Base-by-base conservation (phyloP, 2,113 vertebrate species). In the Cavia porcellus region DNA sequence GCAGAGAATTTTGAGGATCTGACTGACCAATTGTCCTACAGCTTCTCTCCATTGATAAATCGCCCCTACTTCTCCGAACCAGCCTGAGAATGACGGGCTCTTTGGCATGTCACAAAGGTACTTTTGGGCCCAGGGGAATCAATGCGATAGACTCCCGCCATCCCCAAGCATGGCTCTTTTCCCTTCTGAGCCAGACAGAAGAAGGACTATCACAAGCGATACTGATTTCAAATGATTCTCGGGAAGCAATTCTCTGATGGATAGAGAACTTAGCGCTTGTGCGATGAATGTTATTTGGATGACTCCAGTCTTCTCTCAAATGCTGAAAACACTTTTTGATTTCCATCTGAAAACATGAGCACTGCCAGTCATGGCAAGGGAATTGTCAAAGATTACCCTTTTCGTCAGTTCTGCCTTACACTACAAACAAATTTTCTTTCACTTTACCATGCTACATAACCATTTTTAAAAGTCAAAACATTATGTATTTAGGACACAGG, bases 381-480 rank as follows among this genome's bases (percentile, higher is more conserved):
- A 50, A 55, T 45, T 86, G n/a, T 2, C 24, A 86, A 95, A 70
- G 11, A 7, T 86, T 70, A 61, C 9, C 77, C 81, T 81, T 62
- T 35, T 85, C 45, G 68, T 8, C 15, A 83, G 3, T 93, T 93
- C 3, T 57, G 42, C 19, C 32, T 92, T 66, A 50, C 19, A 38
- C 7, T 55, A 93, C 22, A 96, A 86, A 88, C 50, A 95, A 42
- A 57, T 50, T 89, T 50, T 57, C n/a, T 61, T 89, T 94, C 11
- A 94, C 75, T 92, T 90, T 87, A 13, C 19, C 25, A 57, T 57
- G 45, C 25, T 72, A 0, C 0, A 81, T 70, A 11, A 3, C 35
- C 45, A 86, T 72, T 83, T 74, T 35, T 50, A 50, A 80, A 95
- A 93, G 4, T 1, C 14, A 42, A 77, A 32, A n/a, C 4, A 55